Base-by-base conservation (phyloP, 1,140 invertebrate species). In the Aphaenogaster floridana region DNA sequence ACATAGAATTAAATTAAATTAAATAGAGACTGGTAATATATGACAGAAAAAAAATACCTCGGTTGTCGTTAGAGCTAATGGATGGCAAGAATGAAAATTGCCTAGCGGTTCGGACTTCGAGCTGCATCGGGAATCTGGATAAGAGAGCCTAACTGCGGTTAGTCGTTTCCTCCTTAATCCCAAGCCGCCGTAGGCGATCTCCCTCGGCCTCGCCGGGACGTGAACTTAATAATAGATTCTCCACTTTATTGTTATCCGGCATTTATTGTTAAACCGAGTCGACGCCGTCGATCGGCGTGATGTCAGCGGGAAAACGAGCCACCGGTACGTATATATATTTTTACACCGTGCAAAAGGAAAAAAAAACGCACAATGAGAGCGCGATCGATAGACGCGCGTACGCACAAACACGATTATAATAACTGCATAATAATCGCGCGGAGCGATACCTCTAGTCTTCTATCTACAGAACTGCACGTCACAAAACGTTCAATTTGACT, bases 311-410 rank as follows among this genome's bases (percentile, higher is more conserved):
- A 61, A 74, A 5, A 17, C 21, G 52, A 74, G 59, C 13, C 36
- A n/a, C 68, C 42, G 17, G 28, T 36, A 36, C 42, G 50, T n/a
- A 64, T 42, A 50, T n/a, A 76, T 61, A 84, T 84, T 84, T 72
- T 74, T 84, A 84, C 13, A 76, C 28, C 52, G 2, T 39, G 13
- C 54, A 61, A 63, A 84, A 39, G 61, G 34, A 63, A 68, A 61
- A 71, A 81, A 80, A 81, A 83, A 48, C 42, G 17, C n/a, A 48
- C 42, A 83, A 61, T 48, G 54, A 50, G 21, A 48, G 21, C 69
- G 17, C 80, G 69, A 84, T 84, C 69, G 69, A 84, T 76, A 84
- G 52, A 72, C 54, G 50, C 36, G 66, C 48, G n/a, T 50, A 63
- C 48, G 50, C 48, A 83, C 59, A 28, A 68, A 80, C 52, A 21